Evolutionary conservation across 2,113 vertebrate species (phyloP).

Genomic region (Rynchops niger): DNA sequence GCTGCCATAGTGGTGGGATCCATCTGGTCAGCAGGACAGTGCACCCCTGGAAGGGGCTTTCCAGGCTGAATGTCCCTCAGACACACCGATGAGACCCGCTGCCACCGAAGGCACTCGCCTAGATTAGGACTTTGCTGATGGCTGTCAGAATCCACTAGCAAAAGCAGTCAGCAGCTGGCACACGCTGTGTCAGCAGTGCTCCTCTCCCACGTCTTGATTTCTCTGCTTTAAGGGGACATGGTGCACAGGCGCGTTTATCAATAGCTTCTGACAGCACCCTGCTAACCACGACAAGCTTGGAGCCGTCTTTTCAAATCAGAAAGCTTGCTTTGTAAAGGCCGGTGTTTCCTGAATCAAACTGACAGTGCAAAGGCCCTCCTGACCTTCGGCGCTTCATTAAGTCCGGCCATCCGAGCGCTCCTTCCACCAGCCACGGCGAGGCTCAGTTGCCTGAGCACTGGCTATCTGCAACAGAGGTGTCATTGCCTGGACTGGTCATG

Average conservation of each 20-base stretch:
- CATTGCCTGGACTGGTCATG: background rate
- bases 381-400: background rate
- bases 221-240: background rate
- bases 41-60: background rate
- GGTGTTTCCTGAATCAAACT: background rate
- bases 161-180: background rate
- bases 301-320: background rate
- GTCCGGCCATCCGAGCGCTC: background rate
- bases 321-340: background rate
- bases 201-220: background rate
- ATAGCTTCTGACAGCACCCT: background rate
- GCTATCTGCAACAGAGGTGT: background rate
- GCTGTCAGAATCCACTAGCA: background rate
- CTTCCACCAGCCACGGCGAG: background rate
- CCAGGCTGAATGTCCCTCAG: background rate
- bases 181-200: background rate
- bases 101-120: background rate
- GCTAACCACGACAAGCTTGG: background rate
- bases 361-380: background rate
- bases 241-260: background rate
- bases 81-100: accelerated
- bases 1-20: background rate
- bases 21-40: background rate
- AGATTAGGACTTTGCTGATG: background rate
- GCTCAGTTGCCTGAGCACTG: background rate